These are phyloP conservation scores for Syndactyla subalaris DNA, from an alignment of 2,797 vertebrate species.

Conservation along the genomic window DNA sequence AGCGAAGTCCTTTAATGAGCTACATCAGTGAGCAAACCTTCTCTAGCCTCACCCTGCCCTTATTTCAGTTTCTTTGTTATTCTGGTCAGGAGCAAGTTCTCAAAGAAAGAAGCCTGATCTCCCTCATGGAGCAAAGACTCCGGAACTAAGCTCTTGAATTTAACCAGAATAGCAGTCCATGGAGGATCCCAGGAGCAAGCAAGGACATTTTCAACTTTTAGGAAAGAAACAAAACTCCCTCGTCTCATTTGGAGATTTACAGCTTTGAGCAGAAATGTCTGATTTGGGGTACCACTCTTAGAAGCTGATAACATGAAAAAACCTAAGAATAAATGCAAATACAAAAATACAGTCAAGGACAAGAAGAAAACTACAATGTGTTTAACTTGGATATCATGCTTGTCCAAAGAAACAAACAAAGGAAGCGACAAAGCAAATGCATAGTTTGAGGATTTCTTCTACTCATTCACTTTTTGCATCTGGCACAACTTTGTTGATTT, in stretches of 20 bases:
- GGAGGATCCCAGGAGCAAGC: neutral
- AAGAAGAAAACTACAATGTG: neutral
- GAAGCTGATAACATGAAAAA: neutral
- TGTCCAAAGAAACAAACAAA: neutral
- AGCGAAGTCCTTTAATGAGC: neutral
- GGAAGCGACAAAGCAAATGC: neutral
- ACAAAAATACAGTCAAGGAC: neutral
- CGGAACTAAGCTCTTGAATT: neutral
- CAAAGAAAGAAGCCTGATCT: constrained; percentile 20
- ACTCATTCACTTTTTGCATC: neutral
- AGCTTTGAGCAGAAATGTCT: neutral
- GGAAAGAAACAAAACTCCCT: neutral
- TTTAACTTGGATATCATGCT: neutral
- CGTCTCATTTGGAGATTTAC: neutral
- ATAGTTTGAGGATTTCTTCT: neutral
- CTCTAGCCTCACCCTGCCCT: neutral
- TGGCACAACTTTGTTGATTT: neutral
- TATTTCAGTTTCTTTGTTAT: constrained; percentile 32
- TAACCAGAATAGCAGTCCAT: neutral
- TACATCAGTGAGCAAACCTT: constrained; percentile 18
- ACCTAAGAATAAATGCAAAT: neutral
- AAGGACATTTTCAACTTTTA: neutral
- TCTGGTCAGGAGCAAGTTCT: neutral
- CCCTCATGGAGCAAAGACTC: neutral
- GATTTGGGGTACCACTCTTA: neutral